Evolutionary conservation across 2,113 vertebrate genomes (phyloP).

Genomic region (Grus americana): DNA sequence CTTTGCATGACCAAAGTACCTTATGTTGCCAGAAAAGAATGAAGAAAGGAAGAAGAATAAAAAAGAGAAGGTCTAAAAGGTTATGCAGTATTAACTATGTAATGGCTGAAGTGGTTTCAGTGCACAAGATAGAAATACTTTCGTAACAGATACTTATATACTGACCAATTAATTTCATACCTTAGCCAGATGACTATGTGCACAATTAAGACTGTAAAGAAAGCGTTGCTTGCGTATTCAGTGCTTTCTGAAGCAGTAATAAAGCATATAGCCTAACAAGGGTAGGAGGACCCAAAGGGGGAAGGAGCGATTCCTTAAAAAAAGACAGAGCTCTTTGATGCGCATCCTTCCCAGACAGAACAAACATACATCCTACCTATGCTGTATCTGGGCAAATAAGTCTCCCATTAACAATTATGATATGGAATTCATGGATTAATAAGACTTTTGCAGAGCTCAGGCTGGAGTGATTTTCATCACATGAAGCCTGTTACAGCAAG

Average conservation of each 20-base stretch:
- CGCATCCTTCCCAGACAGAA: neutral
- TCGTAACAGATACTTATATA: neutral
- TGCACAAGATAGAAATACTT: neutral
- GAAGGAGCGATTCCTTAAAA: neutral
- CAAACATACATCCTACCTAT: neutral
- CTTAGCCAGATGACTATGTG: neutral
- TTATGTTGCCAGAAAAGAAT: neutral
- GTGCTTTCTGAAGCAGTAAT: neutral
- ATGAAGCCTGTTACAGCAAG: neutral
- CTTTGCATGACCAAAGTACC: neutral
- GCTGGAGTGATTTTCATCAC: conserved; percentile 13
- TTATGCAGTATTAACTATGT: neutral
- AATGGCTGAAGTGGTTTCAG: neutral
- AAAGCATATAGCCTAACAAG: neutral
- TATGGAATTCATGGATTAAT: neutral
- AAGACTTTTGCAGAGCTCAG: neutral
- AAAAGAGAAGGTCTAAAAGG: neutral
- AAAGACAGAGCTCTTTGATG: neutral
- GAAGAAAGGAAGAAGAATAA: neutral
- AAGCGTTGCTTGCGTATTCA: neutral
- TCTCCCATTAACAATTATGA: conserved; percentile 28
- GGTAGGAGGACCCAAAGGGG: neutral
- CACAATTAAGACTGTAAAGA: neutral
- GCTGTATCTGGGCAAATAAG: neutral
- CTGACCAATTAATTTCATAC: neutral